Evolutionary conservation across 2,797 vertebrate species (phyloP).

Genomic region (Uromys caudimaculatus): DNA sequence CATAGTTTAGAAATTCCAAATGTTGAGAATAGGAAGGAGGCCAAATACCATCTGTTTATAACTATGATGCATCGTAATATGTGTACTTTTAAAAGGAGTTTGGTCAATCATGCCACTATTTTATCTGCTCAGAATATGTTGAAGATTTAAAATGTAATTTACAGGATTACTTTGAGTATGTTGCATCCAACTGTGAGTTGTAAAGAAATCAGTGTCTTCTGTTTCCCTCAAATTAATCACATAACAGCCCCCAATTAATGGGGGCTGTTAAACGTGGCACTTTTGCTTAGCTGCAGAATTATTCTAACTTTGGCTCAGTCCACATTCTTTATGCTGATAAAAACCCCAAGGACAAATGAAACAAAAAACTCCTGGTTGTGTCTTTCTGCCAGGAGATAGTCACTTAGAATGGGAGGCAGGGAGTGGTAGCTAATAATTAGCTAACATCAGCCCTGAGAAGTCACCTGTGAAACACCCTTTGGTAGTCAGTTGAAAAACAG

Average conservation of each 20-base stretch:
- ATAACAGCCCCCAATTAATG: slow-evolving; percentile 79
- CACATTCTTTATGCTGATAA: slow-evolving; percentile 74
- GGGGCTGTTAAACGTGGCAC: slow-evolving; percentile 74
- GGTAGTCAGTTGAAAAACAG: slow-evolving; percentile 79
- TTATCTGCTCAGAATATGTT: slow-evolving; percentile 87
- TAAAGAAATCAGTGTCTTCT: slow-evolving; percentile 80
- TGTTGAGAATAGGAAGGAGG: slow-evolving; percentile 93
- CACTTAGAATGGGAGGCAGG: slow-evolving; percentile 76
- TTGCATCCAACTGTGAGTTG: slow-evolving; percentile 81
- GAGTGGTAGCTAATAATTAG: slow-evolving; percentile 80
- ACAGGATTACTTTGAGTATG: slow-evolving; percentile 78
- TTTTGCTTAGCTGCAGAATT: slow-evolving; percentile 81
- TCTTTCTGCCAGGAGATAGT: slow-evolving; percentile 80
- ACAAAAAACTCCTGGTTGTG: slow-evolving; percentile 74
- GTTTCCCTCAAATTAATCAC: slow-evolving; percentile 80
- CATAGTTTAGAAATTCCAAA: slow-evolving; percentile 94
- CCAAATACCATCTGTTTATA: slow-evolving; percentile 94
- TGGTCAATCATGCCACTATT: slow-evolving; percentile 91
- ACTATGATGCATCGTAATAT: slow-evolving; percentile 92
- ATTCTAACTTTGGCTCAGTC: slow-evolving; percentile 77
- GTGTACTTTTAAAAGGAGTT: slow-evolving; percentile 91
- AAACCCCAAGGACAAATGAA: slow-evolving; percentile 82
- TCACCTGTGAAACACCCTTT: slow-evolving; percentile 81
- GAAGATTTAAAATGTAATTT: slow-evolving; percentile 85
- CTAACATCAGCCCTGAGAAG: slow-evolving; percentile 71